Base-by-base conservation (phyloP, 2,888 invertebrate species). In the Cheilosia scutellata region DNA sequence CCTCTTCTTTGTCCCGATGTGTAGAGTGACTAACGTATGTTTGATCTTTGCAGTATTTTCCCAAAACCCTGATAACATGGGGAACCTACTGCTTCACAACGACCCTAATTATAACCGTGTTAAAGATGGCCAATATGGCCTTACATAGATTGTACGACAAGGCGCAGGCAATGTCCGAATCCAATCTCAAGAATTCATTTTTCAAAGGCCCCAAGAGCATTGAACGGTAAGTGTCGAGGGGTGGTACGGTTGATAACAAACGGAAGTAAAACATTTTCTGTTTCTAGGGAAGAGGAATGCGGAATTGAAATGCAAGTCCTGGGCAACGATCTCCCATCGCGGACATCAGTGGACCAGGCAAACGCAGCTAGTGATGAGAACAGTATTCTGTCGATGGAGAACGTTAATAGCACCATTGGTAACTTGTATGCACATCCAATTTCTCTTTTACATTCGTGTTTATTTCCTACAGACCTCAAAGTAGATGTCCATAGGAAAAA, bases 121-220 rank as follows among this genome's bases (percentile, higher is more conserved):
- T 99, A 86, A 99, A 99, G 93, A 93, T 97, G 82, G 93, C 97
- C 88, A 99, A 98, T 93, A 96, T 96, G 93, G 95, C 96, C 55
- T 94, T 99, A 82, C 99, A 99, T 93, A 95, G 96, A 89, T 96
- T 98, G 94, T 99, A 98, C 92, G 98, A 99, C 93, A 97, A 97
- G 13, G 96, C 96, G n/a, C 98, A 98, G 92, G 92, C 94, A 91
- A 92, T 95, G 93, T 93, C 95, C 88, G 91, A 94, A 88, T 89
- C 93, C 90, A 93, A 93, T 93, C 89, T 93, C 90, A 93, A 95
- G 90, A 93, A 93, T 90, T 90, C 93, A 44, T 91, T 92, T 91
- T 89, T 93, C 91, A 92, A 92, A 88, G 89, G 92, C 90, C 90
- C 91, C 89, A 91, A 93, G 91, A 91, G 93, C 90, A 89, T 91